Evolutionary conservation across 2,888 invertebrate species (phyloP), one percentile per base, ranked within the genome.

Genomic region (Scaptomyza polygonia): DNA sequence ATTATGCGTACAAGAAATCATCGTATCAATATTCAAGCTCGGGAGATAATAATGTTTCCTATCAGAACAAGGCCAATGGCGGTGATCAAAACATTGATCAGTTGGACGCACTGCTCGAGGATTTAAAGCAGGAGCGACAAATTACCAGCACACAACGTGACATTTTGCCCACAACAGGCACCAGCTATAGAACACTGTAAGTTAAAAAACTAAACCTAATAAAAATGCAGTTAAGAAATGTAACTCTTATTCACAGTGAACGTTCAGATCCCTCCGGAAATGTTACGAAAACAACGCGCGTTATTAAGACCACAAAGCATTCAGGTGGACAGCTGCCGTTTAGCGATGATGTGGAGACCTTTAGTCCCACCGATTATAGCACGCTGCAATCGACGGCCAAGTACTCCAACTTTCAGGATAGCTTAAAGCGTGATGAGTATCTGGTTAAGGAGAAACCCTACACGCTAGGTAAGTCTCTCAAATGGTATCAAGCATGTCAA

Each of bases 31-130:
- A 92, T 74, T 90, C 91, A 21, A 82, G 82, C 57, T 66, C 89
- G 0, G 89, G 88, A 44, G 86, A 87, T 63, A 89, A 84, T 57
- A 90, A 76, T 62, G 45, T 64, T 14, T 79, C 80, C n/a, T 90
- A 83, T 68, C 71, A 77, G 59, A 75, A 77, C 67, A 88, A 83
- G 63, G 68, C 84, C 21, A 59, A 80, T 18, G 48, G 32, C 6
- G 32, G n/a, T 21, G 88, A 90, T 77, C 93, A 95, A 86, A 96
- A 95, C 87, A 95, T 96, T 47, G 95, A 95, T 81, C 95, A 96
- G 89, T 91, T 96, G 86, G 96, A 96, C 89, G 95, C 95, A 0
- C 91, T 96, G 49, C 92, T 96, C 55, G 95, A 95, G 77, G 96
- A 96, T 89, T 91, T 96, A 80, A 95, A 95, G 79, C 86, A 90